Conservation (phyloP, 2,113 vertebrate genomes). For the Oreochromis aureus region DNA sequence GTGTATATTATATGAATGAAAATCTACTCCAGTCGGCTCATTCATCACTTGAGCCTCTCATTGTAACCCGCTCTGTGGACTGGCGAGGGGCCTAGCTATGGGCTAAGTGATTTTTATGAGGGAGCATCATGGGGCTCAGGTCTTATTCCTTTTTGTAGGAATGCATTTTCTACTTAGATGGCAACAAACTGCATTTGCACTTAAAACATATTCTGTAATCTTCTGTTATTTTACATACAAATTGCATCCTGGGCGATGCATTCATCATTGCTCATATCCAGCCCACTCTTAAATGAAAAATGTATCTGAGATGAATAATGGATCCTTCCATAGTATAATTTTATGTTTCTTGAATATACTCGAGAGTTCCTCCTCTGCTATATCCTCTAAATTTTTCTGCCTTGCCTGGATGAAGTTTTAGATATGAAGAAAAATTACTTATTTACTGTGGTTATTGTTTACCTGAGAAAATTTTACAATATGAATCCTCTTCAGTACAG, state of each 20-base stretch:
- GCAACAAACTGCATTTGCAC: conserved; percentile 76
- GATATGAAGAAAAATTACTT: conserved; percentile 66
- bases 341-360: conserved; percentile 71
- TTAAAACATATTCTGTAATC: conserved; percentile 81
- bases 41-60: conserved; percentile 59
- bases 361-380: conserved; percentile 48
- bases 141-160: conserved; percentile 62
- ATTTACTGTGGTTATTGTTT: conserved; percentile 54
- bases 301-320: conserved; percentile 80
- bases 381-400: conserved; percentile 25
- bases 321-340: conserved; percentile 72
- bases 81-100: conserved; percentile 47
- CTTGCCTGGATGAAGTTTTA: conserved; percentile 45
- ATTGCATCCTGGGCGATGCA: conserved; percentile 77
- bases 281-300: conserved; percentile 77
- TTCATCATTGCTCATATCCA: conserved; percentile 77
- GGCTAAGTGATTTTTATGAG: conserved; percentile 74
- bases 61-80: conserved; percentile 54
- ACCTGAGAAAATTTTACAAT: conserved; percentile 35
- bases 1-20: conserved; percentile 53
- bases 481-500: neutral
- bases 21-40: conserved; percentile 45
- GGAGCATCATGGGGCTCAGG: conserved; percentile 51
- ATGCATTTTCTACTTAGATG: conserved; percentile 66
- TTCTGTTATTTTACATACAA: conserved; percentile 83